Evolutionary conservation across 2,113 vertebrate genomes (phyloP).

Genomic region (Ceuthmochares aereus): DNA sequence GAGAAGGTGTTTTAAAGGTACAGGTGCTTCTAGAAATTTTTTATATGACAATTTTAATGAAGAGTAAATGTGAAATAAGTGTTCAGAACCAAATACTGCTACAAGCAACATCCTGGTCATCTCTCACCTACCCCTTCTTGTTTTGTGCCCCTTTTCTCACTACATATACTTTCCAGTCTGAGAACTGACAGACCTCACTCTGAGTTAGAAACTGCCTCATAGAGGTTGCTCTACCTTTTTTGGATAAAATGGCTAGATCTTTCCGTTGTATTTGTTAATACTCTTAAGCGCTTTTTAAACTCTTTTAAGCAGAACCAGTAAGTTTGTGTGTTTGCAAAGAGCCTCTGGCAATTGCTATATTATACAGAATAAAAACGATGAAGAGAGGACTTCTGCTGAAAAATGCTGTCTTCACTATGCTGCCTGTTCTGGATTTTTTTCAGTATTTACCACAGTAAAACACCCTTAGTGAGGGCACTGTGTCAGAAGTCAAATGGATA

Average conservation of each 20-base stretch:
- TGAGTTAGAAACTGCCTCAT: not conserved
- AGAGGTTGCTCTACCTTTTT: not conserved
- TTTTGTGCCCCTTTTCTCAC: not conserved
- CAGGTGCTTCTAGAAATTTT: not conserved
- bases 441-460: conserved; percentile 27
- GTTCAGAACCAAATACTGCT: not conserved
- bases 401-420: not conserved
- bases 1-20: not conserved
- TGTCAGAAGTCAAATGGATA: conserved; percentile 39
- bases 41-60: not conserved
- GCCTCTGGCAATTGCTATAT: conserved; percentile 17
- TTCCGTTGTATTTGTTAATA: not conserved
- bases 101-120: not conserved
- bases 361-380: conserved; percentile 27
- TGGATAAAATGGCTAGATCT: not conserved
- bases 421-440: not conserved
- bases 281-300: not conserved
- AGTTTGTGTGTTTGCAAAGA: not conserved
- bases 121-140: not conserved
- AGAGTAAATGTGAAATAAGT: not conserved
- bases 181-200: not conserved
- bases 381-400: not conserved
- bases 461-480: not conserved
- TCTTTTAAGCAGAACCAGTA: not conserved
- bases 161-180: not conserved